Conservation (phyloP, 2,113 vertebrate genomes). For the Amphiprion ocellaris region DNA sequence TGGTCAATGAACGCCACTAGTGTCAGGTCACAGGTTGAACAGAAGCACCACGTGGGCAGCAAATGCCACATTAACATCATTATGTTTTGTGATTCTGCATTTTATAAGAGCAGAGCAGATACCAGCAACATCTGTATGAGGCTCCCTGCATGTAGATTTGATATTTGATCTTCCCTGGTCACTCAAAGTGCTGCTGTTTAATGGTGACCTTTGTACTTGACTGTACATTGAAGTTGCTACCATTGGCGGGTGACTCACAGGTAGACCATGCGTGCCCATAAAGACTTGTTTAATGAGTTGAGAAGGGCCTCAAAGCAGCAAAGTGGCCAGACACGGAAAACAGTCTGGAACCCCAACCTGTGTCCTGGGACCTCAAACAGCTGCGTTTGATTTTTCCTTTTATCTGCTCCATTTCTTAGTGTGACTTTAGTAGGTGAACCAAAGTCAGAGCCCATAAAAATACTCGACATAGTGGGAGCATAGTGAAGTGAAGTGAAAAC, state of each 20-base stretch:
- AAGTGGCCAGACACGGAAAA: slow-evolving; percentile 48
- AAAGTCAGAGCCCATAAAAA: slow-evolving; percentile 56
- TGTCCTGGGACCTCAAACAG: slow-evolving; percentile 56
- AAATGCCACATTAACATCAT: slow-evolving; percentile 24
- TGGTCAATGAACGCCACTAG: slow-evolving; percentile 42
- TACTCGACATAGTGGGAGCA: slow-evolving; percentile 3
- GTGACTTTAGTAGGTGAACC: slow-evolving; percentile 49
- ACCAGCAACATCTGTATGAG: background rate
- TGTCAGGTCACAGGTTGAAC: slow-evolving; percentile 52
- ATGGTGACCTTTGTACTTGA: slow-evolving; percentile 40
- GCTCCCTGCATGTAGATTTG: background rate
- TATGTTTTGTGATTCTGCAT: slow-evolving; percentile 9
- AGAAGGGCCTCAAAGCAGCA: slow-evolving; percentile 47
- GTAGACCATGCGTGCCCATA: slow-evolving; percentile 68
- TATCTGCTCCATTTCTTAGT: slow-evolving; percentile 62
- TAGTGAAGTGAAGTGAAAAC: background rate
- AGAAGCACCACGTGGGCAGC: slow-evolving; percentile 33
- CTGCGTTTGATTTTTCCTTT: slow-evolving; percentile 70
- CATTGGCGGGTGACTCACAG: slow-evolving; percentile 55
- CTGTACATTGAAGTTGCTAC: slow-evolving; percentile 43
- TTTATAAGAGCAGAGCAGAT: slow-evolving; percentile 59
- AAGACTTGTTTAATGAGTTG: slow-evolving; percentile 64
- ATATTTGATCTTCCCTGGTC: slow-evolving; percentile 23
- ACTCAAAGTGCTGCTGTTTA: slow-evolving; percentile 28
- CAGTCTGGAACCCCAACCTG: slow-evolving; percentile 46